Percentiles rank a stretch among this genome's conserved stretches.
Conservation (phyloP, 2,113 vertebrate species). For the Morone saxatilis region DNA sequence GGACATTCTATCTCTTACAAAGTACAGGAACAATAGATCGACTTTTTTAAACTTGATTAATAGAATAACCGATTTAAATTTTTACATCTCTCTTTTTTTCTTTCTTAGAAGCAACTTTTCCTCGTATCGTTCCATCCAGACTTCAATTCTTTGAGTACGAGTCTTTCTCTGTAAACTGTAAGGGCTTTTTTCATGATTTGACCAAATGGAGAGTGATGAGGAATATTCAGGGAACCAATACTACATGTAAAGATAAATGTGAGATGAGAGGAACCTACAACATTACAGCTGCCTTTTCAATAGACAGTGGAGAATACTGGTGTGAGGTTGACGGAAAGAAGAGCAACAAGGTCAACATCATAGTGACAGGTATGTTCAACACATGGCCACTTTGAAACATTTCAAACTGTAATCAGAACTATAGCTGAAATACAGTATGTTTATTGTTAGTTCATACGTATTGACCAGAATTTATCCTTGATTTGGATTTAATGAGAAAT, state of each 20-base stretch:
- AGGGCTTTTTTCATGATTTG: background rate
- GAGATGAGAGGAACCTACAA: background rate
- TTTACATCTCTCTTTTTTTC: background rate
- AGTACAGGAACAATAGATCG: too few species aligned
- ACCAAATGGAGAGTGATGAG: background rate
- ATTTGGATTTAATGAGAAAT: too few species aligned
- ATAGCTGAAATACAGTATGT: too few species aligned
- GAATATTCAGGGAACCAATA: background rate
- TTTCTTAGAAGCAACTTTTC: background rate
- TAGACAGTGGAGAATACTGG: background rate
- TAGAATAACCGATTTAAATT: too few species aligned
- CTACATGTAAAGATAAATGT: background rate
- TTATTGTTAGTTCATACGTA: too few species aligned
- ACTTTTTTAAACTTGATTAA: too few species aligned
- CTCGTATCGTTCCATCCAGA: background rate
- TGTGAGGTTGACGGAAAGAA: background rate
- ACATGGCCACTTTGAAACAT: too few species aligned
- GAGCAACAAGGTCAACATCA: background rate
- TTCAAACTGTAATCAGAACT: too few species aligned
- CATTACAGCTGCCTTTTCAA: background rate
- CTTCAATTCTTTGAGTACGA: background rate
- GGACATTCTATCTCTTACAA: too few species aligned
- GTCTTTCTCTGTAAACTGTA: background rate
- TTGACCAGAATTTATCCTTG: too few species aligned
- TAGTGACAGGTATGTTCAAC: background rate